Percentiles rank a stretch among this genome's conserved stretches.
Evolutionary conservation across 2,113 vertebrate species (phyloP).

Genomic region (Cryptomyrus ogoouensis): DNA sequence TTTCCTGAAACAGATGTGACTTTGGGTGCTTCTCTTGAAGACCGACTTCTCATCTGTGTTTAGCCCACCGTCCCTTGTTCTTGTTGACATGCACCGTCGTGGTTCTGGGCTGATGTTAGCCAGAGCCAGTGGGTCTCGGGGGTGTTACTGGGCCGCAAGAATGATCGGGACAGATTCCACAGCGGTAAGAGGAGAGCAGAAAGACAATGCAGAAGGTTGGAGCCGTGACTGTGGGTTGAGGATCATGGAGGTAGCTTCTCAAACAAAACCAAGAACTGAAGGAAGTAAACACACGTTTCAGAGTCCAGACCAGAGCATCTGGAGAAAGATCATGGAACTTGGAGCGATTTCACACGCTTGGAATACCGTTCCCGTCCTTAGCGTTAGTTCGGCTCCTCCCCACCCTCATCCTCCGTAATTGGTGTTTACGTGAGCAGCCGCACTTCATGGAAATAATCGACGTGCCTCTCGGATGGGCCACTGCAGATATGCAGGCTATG

Average conservation of each 20-base stretch:
- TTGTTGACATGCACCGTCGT: neutral
- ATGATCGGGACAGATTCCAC: neutral
- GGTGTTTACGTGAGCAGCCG: neutral
- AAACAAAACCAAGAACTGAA: neutral
- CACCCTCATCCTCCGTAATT: neutral
- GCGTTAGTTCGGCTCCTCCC: neutral
- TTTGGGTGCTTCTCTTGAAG: neutral
- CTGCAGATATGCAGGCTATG: conserved; percentile 10
- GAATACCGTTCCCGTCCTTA: neutral
- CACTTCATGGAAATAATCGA: neutral
- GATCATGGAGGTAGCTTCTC: neutral
- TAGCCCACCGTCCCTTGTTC: neutral
- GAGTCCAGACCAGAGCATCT: neutral
- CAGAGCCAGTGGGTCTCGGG: neutral
- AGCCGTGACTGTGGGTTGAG: neutral
- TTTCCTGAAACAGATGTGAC: neutral
- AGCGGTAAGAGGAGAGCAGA: neutral
- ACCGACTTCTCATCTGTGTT: neutral
- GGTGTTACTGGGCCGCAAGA: neutral
- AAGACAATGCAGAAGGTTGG: neutral
- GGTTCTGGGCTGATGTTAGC: neutral
- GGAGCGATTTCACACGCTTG: neutral
- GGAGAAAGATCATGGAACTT: neutral
- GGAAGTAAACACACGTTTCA: neutral
- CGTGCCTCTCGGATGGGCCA: neutral